Conservation (phyloP, 2,797 vertebrate species). For the Odontamblyopus lacepedii region DNA sequence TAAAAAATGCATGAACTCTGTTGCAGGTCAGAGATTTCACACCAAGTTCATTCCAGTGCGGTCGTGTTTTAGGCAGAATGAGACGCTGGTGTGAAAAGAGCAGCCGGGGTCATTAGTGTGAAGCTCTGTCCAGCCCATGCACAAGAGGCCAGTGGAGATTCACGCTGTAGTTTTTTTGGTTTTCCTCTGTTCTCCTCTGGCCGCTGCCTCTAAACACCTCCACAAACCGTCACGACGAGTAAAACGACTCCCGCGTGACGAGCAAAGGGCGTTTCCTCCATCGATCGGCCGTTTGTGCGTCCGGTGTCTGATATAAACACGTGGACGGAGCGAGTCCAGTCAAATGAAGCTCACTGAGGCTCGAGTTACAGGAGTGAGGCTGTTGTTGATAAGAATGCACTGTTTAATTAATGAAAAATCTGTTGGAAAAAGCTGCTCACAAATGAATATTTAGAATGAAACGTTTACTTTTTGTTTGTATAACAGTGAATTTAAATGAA, state of each 20-base stretch:
- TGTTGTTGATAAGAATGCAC: no score
- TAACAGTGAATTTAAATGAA: no score
- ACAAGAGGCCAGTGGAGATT: conserved; percentile 37
- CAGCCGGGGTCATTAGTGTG: conserved; percentile 67
- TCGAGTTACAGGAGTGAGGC: no score
- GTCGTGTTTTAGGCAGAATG: conserved; percentile 3
- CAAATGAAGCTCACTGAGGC: no score
- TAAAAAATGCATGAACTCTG: conserved; percentile 58
- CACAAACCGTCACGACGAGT: no score
- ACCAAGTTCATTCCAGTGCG: conserved; percentile 64
- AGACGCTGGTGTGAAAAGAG: conserved; percentile 59
- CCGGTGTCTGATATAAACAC: no score
- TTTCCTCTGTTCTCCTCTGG: conserved; percentile 62
- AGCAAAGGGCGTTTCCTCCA: no score
- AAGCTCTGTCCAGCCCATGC: conserved; percentile 51
- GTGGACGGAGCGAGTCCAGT: no score
- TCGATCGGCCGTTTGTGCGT: no score
- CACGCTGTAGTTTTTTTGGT: not conserved
- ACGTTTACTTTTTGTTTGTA: no score
- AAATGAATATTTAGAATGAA: not conserved
- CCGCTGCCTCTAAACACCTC: conserved; percentile 36
- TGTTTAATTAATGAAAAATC: not conserved
- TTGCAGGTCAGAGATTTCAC: conserved; percentile 63
- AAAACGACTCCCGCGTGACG: no score
- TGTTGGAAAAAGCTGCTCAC: not conserved